Evolutionary conservation across 2,113 vertebrate genomes (phyloP), one percentile per base, ranked within the genome.

Genomic region (Sylvietta virens): DNA sequence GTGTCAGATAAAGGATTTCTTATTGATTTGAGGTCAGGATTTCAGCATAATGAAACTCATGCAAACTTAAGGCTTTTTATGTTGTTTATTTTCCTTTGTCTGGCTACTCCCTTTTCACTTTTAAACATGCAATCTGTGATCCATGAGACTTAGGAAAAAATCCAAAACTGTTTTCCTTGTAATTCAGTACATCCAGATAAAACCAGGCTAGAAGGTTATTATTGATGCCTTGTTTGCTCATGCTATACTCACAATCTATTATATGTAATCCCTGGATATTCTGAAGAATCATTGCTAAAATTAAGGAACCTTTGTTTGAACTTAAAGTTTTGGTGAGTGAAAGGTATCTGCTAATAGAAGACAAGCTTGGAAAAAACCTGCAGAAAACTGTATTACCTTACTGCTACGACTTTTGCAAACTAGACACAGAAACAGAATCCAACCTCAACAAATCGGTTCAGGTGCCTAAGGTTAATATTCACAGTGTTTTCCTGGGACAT

Each of bases 11-110:
- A 94, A 94, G 78, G 66, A 85, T 86, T 92, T 91, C 62, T 80
- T 96, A 96, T 87, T 94, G 93, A 96, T 95, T 80, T 95, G 93
- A 94, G 90, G 87, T 85, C 90, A 88, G 85, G 93, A 91, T 96
- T 97, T 93, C 87, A 91, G 70, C 81, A 73, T 70, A 90, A 81
- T 54, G 42, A 85, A 95, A 93, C 85, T 88, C 96, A 88, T 86
- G 81, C 81, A 96, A 96, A 95, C 82, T 85, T 90, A 83, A 86
- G 90, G 95, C 90, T 96, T 96, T 91, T 96, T 66, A 60, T 64
- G 61, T 88, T 94, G 47, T 73, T 96, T 87, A 70, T 80, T 91
- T 73, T 94, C 81, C 81, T 93, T 95, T 95, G 91, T 96, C 93
- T 90, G 47, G 64, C 60, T 91, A 37, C 76, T 78, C 58, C 51